Conservation (phyloP, 2,888 invertebrate genomes). For the Caenorhabditis sp. region DNA sequence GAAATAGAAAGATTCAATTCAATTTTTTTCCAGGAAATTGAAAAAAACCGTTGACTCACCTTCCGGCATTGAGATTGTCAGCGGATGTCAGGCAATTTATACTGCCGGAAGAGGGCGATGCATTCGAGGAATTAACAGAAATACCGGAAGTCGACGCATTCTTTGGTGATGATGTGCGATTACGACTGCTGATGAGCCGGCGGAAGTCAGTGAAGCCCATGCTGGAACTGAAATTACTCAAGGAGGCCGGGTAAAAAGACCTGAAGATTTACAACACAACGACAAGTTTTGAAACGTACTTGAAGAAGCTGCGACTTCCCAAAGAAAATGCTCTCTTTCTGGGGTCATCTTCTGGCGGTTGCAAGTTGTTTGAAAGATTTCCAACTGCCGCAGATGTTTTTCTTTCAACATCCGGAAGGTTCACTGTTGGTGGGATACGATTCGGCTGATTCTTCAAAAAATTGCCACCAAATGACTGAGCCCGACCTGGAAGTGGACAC, state of each 20-base stretch:
- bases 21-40: not conserved
- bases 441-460: conserved; percentile 10
- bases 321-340: conserved; percentile 77
- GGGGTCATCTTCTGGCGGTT: conserved; percentile 68
- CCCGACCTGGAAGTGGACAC: conserved; percentile 36
- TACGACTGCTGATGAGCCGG: conserved; percentile 37
- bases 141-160: conserved; percentile 54
- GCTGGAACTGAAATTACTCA: conserved; percentile 33
- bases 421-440: conserved; percentile 64
- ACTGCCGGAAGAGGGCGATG: conserved; percentile 56
- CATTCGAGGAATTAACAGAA: conserved; percentile 59
- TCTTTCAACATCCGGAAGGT: conserved; percentile 42
- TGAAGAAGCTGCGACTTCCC: conserved; percentile 73
- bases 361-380: conserved; percentile 25
- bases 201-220: conserved; percentile 57
- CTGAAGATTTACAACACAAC: not conserved
- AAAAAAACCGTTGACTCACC: too few species aligned
- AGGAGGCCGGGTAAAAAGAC: not conserved
- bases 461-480: conserved; percentile 44
- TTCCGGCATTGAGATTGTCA: conserved; percentile 37
- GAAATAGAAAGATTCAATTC: conserved; percentile 2
- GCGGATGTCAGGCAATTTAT: conserved; percentile 36
- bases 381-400: conserved; percentile 34
- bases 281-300: conserved; percentile 55
- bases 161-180: conserved; percentile 56